Percentiles rank a stretch among this genome's conserved stretches.
Evolutionary conservation across 1,140 invertebrate species (phyloP).

Genomic region (Musca domestica): DNA sequence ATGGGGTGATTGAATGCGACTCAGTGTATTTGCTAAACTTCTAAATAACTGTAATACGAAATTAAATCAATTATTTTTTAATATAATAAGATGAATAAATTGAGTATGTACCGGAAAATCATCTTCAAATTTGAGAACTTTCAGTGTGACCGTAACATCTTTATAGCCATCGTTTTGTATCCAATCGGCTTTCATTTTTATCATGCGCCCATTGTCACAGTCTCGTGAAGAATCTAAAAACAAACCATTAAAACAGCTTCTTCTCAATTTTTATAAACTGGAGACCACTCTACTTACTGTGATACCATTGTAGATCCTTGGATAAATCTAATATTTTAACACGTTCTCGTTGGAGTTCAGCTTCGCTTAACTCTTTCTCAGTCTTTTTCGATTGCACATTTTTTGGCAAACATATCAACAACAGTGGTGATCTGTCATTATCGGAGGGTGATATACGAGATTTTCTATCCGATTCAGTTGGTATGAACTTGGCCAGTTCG

Average conservation of each 20-base stretch:
- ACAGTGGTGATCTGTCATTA: conserved; percentile 69
- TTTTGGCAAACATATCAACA: conserved; percentile 66
- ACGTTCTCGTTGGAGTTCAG: conserved; percentile 40
- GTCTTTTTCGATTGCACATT: conserved; percentile 51
- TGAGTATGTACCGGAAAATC: conserved; percentile 60
- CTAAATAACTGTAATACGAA: conserved; percentile 68
- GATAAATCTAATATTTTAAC: conserved; percentile 52
- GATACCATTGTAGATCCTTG: conserved; percentile 65
- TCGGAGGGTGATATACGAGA: conserved; percentile 76
- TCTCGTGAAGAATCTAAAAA: conserved; percentile 60
- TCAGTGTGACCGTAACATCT: conserved; percentile 72
- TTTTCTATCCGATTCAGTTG: conserved; percentile 33
- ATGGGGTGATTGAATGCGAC: conserved; percentile 69
- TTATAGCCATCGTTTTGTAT: conserved; percentile 62
- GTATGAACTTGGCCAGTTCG: conserved; percentile 42
- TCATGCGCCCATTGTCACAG: conserved; percentile 62
- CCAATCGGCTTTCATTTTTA: conserved; percentile 67
- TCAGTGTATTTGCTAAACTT: conserved; percentile 71
- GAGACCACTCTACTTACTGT: conserved; percentile 52
- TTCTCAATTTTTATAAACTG: background rate
- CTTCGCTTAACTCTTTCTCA: conserved; percentile 43
- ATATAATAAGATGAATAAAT: background rate
- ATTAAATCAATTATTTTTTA: conserved; percentile 7
- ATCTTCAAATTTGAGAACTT: conserved; percentile 68
- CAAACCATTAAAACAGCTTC: background rate